Evolutionary conservation across 2,888 invertebrate species (phyloP), one percentile per base, ranked within the genome.

Genomic region (Melanotus villosus): DNA sequence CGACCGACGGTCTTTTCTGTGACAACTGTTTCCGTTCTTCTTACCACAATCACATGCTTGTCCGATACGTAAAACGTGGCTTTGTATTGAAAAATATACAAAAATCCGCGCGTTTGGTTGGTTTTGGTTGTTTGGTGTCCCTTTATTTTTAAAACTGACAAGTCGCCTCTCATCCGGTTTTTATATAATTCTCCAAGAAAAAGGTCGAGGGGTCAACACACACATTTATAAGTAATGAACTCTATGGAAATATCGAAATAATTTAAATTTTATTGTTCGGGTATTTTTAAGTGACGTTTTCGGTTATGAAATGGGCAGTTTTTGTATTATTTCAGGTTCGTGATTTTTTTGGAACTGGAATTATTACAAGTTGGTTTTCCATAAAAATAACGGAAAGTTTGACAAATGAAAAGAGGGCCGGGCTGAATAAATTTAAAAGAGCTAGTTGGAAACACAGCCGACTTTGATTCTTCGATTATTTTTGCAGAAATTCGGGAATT

Each of bases 11-110:
- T 66, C 72, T 68, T n/a, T 72, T 66, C 63, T 65, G 63, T 74
- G 74, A 75, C 75, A 75, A 76, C 76, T 73, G 76, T 75, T 76
- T 76, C 76, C 76, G 76, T 75, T 76, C 69, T 65, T 63, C 67
- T 74, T 71, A 73, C 73, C 71, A 76, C 74, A 76, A 76, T 74
- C 73, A 70, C 58, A 59, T 66, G 72, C 63, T 68, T 73, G 72
- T 73, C 62, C 68, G 43, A 14, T 50, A 65, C 66, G 66, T 66
- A 70, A 70, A 70, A 70, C 60, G 70, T 66, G 38, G 57, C 52
- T 66, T 65, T 70, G 66, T 66, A 63, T 58, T 57, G 47, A 45
- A 63, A 52, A 68, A 34, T 47, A 65, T 34, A 66, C 36, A 62
- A 64, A n/a, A 62, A 70, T 60, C 19, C 21, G 16, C 30, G 16